A percentile compares a stretch with the other conserved stretches of the same genome.
Conservation (phyloP, 2,113 vertebrate species). For the Hystrix cristata region DNA sequence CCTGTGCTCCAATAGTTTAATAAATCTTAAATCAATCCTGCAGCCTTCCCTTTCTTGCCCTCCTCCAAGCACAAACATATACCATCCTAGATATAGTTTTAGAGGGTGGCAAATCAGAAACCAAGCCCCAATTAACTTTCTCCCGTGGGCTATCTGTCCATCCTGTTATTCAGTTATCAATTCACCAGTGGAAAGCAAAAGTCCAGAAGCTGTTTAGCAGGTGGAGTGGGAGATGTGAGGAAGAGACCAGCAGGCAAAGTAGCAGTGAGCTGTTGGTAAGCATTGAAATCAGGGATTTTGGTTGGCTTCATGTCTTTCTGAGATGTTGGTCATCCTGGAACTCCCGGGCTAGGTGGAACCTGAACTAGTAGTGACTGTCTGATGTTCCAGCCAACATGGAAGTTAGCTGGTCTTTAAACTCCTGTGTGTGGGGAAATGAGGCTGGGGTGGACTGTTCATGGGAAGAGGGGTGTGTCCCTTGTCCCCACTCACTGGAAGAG, state of each 20-base stretch:
- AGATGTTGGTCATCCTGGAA: not conserved
- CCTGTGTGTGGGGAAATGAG: not conserved
- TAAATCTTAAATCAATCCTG: constrained; percentile 73
- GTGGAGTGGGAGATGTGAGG: not conserved
- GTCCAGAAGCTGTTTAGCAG: not conserved
- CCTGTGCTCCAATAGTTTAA: constrained; percentile 70
- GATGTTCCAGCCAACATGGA: not conserved
- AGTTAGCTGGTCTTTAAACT: not conserved
- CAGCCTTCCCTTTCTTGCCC: not conserved
- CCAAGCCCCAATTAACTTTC: not conserved
- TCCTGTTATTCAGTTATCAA: not conserved
- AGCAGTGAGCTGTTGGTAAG: not conserved
- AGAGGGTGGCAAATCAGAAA: not conserved
- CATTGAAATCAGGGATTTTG: too few species aligned
- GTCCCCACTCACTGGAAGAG: too few species aligned
- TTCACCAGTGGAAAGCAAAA: not conserved
- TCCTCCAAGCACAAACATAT: not conserved
- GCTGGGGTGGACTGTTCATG: not conserved
- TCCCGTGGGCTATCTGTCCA: not conserved
- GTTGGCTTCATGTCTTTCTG: not conserved
- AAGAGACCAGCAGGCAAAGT: not conserved
- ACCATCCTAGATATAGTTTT: not conserved
- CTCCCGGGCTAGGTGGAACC: not conserved
- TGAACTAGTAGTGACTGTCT: not conserved
- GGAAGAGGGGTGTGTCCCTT: not conserved